phyloP scores from a whole-genome alignment of 2,113 vertebrate genomes.

The Canis aureus region DNA sequence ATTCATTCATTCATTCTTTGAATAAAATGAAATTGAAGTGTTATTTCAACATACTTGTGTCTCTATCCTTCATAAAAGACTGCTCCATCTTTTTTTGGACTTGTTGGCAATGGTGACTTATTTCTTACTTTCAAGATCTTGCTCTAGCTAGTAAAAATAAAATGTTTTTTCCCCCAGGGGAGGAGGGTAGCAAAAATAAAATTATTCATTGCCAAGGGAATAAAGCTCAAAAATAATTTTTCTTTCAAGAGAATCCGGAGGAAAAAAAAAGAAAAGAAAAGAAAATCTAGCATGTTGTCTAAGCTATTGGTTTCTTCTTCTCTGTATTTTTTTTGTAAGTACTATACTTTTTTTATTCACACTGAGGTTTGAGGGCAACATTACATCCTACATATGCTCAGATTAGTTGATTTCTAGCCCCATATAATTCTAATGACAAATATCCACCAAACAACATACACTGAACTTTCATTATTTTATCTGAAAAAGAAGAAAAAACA shows the following conservation, averaged over 20 bases:
- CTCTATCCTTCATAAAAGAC: background rate
- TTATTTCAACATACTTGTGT: constrained; percentile 42
- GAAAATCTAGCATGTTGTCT: background rate
- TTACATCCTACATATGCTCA: background rate
- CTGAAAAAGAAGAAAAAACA: constrained; percentile 6
- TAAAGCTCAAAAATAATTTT: constrained; percentile 4
- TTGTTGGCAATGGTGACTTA: background rate
- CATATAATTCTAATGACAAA: background rate
- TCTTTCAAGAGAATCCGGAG: background rate
- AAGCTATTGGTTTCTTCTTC: background rate
- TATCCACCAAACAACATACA: background rate
- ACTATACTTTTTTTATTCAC: background rate
- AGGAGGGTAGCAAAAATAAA: constrained; percentile 5
- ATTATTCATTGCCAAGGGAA: background rate
- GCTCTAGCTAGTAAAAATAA: constrained; percentile 2
- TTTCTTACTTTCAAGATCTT: constrained; percentile 34
- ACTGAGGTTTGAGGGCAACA: background rate
- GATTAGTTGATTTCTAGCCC: background rate
- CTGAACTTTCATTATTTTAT: constrained; percentile 9
- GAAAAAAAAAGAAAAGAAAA: background rate
- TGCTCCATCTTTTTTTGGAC: background rate
- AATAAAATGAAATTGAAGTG: constrained; percentile 38
- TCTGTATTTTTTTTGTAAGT: background rate
- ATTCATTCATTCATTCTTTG: background rate
- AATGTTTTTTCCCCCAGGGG: background rate